Base-by-base conservation (phyloP, 2,888 invertebrate genomes). In the Pristionchus exspectatus region DNA sequence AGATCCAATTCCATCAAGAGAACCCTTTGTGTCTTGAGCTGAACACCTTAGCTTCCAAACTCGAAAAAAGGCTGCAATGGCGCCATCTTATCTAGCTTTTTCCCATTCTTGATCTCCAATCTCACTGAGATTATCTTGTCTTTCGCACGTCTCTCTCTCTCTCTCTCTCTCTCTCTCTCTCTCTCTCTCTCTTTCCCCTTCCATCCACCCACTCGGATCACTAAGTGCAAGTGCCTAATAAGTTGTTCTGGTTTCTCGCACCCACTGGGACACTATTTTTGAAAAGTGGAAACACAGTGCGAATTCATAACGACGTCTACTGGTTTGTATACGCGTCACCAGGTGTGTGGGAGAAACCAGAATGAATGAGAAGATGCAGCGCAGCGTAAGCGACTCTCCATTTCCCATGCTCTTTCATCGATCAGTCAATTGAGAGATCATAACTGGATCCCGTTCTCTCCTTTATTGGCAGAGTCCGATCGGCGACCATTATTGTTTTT, bases 381-480 rank as follows among this genome's bases (percentile, higher is more conserved):
- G 4, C 10, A 10, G 21, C 24, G 21, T 24, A 4, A 63, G 21
- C 24, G 63, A 10, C 63, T 63, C 63, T n/a, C n/a, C n/a, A n/a
- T 63, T 63, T 63, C 63, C 3, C 21, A n/a, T 9, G 24, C 7
- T 63, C 63, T 63, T n/a, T 63, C 24, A 4, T 10, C 24, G 63
- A n/a, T n/a, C 4, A 63, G n/a, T 4, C 7, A 69, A 33, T 2
- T 14, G 69, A 33, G 12, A 69, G 69, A 2, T 30, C 30, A 66
- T 69, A 69, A 69, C 69, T 14, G 69, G 33, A 69, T 69, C 16
- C 27, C 69, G 30, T 69, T 69, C 30, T 69, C 30, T 16, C 30
- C 69, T 69, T 69, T 69, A 69, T 69, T 69, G 69, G 69, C 69
- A 69, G 69, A 33, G 69, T 30, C 69, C 69, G 69, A 69, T 69